Percentiles rank a stretch among this genome's conserved stretches.
phyloP scores from a whole-genome alignment of 2,113 vertebrate genomes.

The Elgaria multicarinata region DNA sequence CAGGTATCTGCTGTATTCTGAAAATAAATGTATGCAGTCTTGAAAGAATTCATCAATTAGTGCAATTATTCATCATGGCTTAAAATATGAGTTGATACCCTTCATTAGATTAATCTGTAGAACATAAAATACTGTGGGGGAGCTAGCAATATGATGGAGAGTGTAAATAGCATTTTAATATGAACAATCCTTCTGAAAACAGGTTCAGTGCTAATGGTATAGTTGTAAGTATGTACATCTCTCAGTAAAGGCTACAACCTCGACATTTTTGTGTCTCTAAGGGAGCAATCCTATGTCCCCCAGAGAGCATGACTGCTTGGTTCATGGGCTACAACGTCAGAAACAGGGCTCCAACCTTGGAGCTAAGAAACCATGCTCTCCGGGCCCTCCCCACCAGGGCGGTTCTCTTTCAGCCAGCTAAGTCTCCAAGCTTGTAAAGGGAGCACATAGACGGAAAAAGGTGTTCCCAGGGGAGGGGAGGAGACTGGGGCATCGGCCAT shows the following conservation, averaged over 20 bases:
- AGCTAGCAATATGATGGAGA: neutral
- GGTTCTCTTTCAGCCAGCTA: too few species aligned
- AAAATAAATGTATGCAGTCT: neutral
- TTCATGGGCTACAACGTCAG: too few species aligned
- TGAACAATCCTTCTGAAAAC: neutral
- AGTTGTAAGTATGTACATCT: neutral
- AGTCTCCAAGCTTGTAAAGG: too few species aligned
- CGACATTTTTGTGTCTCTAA: neutral
- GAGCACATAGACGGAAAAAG: too few species aligned
- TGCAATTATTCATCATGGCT: neutral
- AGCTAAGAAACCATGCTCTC: too few species aligned
- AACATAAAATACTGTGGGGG: neutral
- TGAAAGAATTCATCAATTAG: neutral
- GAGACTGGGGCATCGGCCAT: too few species aligned
- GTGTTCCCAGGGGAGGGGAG: too few species aligned
- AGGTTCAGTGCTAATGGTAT: neutral
- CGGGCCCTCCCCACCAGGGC: too few species aligned
- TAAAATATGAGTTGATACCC: neutral
- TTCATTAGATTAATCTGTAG: neutral
- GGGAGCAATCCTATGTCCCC: too few species aligned
- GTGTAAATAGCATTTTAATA: neutral
- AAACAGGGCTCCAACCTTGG: too few species aligned
- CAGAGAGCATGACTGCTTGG: too few species aligned
- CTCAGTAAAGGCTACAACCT: neutral
- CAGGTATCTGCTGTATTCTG: neutral